Base-by-base conservation (phyloP, 2,888 invertebrate species). In the Augochlorella aurata region DNA sequence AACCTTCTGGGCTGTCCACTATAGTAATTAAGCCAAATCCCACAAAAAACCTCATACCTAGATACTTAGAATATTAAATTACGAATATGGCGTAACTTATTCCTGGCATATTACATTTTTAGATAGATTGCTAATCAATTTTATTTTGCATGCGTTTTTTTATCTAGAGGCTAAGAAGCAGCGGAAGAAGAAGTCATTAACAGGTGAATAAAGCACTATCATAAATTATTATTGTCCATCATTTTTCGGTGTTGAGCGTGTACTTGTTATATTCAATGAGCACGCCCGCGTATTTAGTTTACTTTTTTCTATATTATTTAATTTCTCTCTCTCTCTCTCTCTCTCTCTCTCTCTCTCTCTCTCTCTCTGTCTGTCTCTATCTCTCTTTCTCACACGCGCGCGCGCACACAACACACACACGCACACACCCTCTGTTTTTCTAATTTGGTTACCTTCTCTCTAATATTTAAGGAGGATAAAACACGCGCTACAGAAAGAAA, bases 161-260 rank as follows among this genome's bases (percentile, higher is more conserved):
- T 92, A 90, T 93, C 91, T 92, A 98, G 98, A 98, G 96, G 97
- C 97, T 96, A 98, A 98, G 97, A 98, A 98, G 97, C 97, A 97
- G 95, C 96, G 97, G 96, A 97, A 97, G 96, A 97, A 97, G 96
- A 98, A 97, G 96, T 97, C 97, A 94, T 95, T 97, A 94, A 95
- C 97, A 96, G 97, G 97, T 97, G 97, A 97, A 91, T 93, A 92
- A 91, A 81, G 77, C 90, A 87, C 74, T 83, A 83, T 82, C 87
- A 85, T 88, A 88, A 81, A 81, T 88, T 82, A 66, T 82, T 85
- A 88, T 72, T 83, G 52, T 88, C 77, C 81, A 83, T 83, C 69
- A 78, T 79, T 82, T 76, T n/a, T 82, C 38, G 65, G 74, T 83
- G 82, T 84, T 80, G 58, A 73, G 67, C 65, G 66, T 82, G 70